Base-by-base conservation (phyloP, 2,888 invertebrate species). In the Desoria tigrina region DNA sequence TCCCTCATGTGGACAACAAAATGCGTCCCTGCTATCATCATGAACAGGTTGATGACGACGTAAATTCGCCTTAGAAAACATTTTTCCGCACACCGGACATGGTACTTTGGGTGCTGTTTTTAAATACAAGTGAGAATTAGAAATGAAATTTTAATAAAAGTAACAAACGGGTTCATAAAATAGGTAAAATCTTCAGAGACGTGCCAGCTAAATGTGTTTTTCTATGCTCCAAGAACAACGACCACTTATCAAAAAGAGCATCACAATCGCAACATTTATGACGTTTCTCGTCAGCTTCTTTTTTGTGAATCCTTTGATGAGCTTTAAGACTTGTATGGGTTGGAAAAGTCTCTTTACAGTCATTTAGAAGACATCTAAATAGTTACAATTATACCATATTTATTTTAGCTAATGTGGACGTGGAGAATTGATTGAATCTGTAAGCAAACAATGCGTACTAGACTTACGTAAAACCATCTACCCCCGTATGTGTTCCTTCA, bases 401-500 rank as follows among this genome's bases (percentile, higher is more conserved):
- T n/a, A n/a, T n/a, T n/a, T n/a, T n/a, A n/a, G n/a, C n/a, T n/a
- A n/a, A n/a, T n/a, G n/a, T n/a, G n/a, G n/a, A n/a, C n/a, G n/a
- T n/a, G n/a, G n/a, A n/a, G n/a, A n/a, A n/a, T n/a, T n/a, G 16
- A 16, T 45, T 18, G 16, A 3, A 18, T 6, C 45, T 45, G 9
- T 45, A 51, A 32, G 11, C 11, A 4, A 7, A 32, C 4, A 32
- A 32, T 32, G 6, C 32, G n/a, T 32, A 7, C 32, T 32, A 11
- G 11, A 42, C 64, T 64, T 62, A 72, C 72, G 50, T 58, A 42
- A 74, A 74, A 6, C 71, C 63, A 4, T 42, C 50, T 1, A 9
- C 42, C 4, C 68, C 70, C 2, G 71, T 69, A 61, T 72, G 74
- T 23, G 56, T 42, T 0, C 65, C 62, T 45, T 71, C 71, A 63